Conservation (phyloP, 2,113 vertebrate genomes). For the Ancistrus triradiatus region DNA sequence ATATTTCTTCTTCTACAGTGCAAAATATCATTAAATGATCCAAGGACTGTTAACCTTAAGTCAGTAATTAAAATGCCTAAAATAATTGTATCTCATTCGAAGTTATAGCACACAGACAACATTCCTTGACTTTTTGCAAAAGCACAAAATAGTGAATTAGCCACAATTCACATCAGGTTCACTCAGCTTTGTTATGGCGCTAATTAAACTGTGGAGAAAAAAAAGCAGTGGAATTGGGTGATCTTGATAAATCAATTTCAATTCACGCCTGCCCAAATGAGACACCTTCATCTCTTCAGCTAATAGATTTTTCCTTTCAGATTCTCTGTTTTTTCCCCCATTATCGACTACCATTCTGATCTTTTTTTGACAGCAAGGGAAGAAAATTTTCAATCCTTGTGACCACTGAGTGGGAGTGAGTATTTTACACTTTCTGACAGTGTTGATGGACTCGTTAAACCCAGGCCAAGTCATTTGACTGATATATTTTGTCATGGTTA, state of each 20-base stretch:
- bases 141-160: too few species aligned
- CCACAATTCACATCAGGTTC: constrained; percentile 27
- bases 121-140: not conserved
- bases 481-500: constrained; percentile 29
- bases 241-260: constrained; percentile 47
- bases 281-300: constrained; percentile 36
- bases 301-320: constrained; percentile 46
- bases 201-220: constrained; percentile 26
- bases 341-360: constrained; percentile 38
- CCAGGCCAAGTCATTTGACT: constrained; percentile 25
- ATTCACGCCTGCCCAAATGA: constrained; percentile 37
- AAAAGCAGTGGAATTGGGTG: constrained; percentile 24
- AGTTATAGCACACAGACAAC: too few species aligned
- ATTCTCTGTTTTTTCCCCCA: constrained; percentile 35
- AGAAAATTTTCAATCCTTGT: constrained; percentile 12
- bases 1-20: too few species aligned
- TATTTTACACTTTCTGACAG: constrained; percentile 26
- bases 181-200: not conserved
- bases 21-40: too few species aligned
- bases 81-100: too few species aligned
- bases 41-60: too few species aligned
- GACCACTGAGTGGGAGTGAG: not conserved
- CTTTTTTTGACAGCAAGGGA: constrained; percentile 9
- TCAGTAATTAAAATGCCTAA: too few species aligned
- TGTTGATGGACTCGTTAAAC: constrained; percentile 31